Evolutionary conservation across 2,797 vertebrate genomes (phyloP), one percentile per base, ranked within the genome.

Genomic region (Luscinia luscinia): DNA sequence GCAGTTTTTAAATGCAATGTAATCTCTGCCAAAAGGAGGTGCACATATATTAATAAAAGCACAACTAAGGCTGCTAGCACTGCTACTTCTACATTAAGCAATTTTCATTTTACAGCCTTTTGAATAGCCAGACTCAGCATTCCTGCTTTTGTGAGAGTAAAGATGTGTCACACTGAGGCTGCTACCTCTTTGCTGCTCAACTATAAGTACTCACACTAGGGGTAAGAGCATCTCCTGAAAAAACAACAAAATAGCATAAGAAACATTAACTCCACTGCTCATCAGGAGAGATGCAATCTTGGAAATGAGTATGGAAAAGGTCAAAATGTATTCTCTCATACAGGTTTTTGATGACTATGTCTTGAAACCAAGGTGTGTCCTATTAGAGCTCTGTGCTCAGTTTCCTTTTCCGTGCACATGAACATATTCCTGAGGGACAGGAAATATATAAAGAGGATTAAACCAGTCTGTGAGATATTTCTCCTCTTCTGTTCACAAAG

Each of bases 1-100:
- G 92, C 95, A 96, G 30, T 93, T 97, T 97, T 91, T 74, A 96
- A 97, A 95, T 64, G 81, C 67, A 84, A 74, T 57, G 24, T 63
- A 48, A 70, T 88, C 34, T 75, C 64, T 6, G 3, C 73, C 59
- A 95, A 95, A 96, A 93, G 83, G 87, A 95, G 69, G 51, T 90
- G 81, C 66, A 87, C 82, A 61, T 89, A 63, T 90, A 90, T 95
- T 95, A 93, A 96, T 95, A 79, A 89, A 93, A 97, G 80, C 55
- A 79, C n/a, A 93, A 79, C 49, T 58, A 87, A 96, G 55, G 36
- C 41, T 93, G 93, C 90, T 94, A 86, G 79, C 59, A 70, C 83
- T 69, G 7, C 63, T 85, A 64, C 91, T 95, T 90, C 82, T 84
- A 73, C 75, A 62, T 92, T 92, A 94, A 96, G 59, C 38, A 94